phyloP scores from a whole-genome alignment of 2,888 invertebrate genomes.

The Celastrina argiolus region DNA sequence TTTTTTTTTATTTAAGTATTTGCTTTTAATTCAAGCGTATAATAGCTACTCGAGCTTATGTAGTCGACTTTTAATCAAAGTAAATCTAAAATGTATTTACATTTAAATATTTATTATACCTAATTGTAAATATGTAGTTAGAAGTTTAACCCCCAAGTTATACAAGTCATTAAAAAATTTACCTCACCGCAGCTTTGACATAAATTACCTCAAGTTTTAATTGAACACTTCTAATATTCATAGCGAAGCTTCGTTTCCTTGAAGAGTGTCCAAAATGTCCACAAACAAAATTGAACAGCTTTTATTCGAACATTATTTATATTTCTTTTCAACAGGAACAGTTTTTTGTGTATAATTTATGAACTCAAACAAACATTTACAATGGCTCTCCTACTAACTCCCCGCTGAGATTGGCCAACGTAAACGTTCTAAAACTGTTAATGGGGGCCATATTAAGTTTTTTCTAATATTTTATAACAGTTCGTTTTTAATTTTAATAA shows the following conservation, averaged over 20 bases:
- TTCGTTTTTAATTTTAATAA: slow-evolving; percentile 3
- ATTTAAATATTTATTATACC: no score
- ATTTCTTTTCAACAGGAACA: slow-evolving; percentile 18
- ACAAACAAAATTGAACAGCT: background rate
- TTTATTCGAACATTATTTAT: slow-evolving; percentile 1
- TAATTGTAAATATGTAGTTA: background rate
- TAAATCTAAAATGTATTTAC: background rate
- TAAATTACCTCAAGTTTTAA: slow-evolving; percentile 12
- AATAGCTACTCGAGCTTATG: background rate
- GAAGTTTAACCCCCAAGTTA: background rate
- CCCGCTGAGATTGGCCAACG: slow-evolving; percentile 51
- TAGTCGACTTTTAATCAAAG: background rate
- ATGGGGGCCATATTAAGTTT: slow-evolving; percentile 36
- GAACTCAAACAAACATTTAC: slow-evolving; percentile 47
- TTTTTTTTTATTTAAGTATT: background rate
- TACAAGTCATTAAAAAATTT: background rate
- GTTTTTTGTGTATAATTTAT: slow-evolving; percentile 50
- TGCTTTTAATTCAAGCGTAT: background rate
- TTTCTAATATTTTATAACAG: slow-evolving; percentile 28
- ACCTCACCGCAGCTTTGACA: background rate
- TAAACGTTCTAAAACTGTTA: slow-evolving; percentile 51
- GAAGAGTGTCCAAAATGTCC: slow-evolving; percentile 7
- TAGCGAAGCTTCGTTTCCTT: background rate
- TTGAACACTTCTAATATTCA: slow-evolving; percentile 2
- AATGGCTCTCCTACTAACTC: slow-evolving; percentile 53